These are phyloP conservation scores for Coccyzus lansbergi DNA, from an alignment of 2,797 vertebrate genomes.

Conservation along the genomic window DNA sequence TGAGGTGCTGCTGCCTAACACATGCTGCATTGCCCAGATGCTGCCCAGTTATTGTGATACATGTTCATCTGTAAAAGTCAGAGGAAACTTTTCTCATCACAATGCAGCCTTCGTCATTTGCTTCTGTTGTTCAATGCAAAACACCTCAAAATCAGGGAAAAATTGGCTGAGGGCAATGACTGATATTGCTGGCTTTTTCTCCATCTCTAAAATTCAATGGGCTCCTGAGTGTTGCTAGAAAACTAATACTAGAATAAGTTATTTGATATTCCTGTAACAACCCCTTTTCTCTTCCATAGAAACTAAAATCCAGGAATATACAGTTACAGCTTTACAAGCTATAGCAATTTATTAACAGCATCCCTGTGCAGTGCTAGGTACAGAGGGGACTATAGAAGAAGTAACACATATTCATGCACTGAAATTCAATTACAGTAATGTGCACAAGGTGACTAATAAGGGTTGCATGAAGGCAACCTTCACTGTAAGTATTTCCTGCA, in stretches of 20 bases:
- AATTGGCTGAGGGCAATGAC: background rate
- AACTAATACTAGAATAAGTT: background rate
- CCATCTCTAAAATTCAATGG: background rate
- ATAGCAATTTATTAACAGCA: background rate
- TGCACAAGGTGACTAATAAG: background rate
- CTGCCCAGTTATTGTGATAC: background rate
- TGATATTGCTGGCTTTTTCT: background rate
- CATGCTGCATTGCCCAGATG: background rate
- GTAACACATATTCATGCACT: background rate
- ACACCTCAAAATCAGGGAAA: background rate
- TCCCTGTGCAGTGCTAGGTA: background rate
- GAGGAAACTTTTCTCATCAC: background rate
- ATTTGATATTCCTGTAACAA: background rate
- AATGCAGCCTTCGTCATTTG: background rate
- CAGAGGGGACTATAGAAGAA: background rate
- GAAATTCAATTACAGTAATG: background rate
- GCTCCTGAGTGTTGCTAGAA: background rate
- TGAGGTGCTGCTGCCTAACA: background rate
- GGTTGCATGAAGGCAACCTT: background rate
- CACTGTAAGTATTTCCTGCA: background rate
- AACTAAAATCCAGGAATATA: background rate
- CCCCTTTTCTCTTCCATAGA: background rate
- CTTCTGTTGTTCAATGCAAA: background rate
- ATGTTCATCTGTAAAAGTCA: background rate
- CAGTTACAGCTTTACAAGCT: background rate